These are phyloP conservation scores for Trypoxylus dichotomus DNA, from an alignment of 1,140 invertebrate species.

Conservation along the genomic window DNA sequence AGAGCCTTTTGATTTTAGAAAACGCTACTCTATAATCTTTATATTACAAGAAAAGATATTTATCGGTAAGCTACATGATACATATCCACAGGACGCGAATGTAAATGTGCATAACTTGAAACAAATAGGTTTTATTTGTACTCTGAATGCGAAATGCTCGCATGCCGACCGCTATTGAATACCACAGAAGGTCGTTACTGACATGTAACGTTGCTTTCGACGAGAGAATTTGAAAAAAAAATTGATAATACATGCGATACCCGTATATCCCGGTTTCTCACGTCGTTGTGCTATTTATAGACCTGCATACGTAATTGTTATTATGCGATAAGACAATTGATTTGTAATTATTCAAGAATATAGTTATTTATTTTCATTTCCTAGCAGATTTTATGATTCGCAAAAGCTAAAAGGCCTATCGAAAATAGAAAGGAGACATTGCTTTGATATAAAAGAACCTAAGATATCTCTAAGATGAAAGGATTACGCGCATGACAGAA, in stretches of 20 bases:
- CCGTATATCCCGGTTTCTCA: not conserved
- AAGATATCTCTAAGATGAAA: not conserved
- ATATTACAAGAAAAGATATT: not conserved
- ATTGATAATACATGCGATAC: not conserved
- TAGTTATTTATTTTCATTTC: too few relatives aligned
- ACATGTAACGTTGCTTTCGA: not conserved
- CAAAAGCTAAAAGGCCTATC: too few relatives aligned
- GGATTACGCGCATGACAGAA: not conserved
- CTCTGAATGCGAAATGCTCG: not conserved
- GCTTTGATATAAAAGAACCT: not conserved
- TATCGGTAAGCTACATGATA: not conserved
- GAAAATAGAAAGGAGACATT: not conserved
- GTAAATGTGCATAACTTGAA: not conserved
- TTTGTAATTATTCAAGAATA: too few relatives aligned
- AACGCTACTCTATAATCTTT: not conserved
- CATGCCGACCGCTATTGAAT: not conserved
- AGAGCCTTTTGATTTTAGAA: not conserved
- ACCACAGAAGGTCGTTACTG: not conserved
- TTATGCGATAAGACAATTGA: too few relatives aligned
- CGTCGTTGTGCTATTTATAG: not conserved
- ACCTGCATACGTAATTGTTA: too few relatives aligned
- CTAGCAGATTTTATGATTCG: too few relatives aligned
- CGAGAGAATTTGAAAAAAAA: not conserved
- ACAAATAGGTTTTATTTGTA: slow-evolving; percentile 4
- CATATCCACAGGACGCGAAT: not conserved